Evolutionary conservation across 2,888 invertebrate genomes (phyloP).

Genomic region (Pecten maximus): DNA sequence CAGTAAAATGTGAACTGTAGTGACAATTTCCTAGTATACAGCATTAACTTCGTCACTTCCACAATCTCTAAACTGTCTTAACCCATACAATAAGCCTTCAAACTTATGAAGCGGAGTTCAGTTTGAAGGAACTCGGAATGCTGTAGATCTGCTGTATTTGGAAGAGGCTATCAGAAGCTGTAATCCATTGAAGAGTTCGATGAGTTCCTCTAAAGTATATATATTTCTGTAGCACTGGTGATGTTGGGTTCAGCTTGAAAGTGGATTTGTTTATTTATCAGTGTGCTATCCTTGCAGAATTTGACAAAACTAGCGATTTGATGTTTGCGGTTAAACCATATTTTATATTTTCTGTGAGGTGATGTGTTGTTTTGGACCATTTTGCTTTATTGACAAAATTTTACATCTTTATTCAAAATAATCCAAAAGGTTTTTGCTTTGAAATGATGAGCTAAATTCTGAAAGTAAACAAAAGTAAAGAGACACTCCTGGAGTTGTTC

Average conservation of each 20-base stretch:
- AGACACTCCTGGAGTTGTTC: background rate
- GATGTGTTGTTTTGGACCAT: background rate
- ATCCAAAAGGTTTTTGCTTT: background rate
- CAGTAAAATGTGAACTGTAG: background rate
- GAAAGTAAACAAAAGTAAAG: background rate
- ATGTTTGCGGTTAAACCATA: background rate
- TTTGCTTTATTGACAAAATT: conserved; percentile 20
- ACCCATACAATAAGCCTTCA: background rate
- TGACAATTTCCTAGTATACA: background rate
- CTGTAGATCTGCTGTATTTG: background rate
- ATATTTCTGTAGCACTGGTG: background rate
- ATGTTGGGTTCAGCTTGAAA: background rate
- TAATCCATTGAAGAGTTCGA: background rate
- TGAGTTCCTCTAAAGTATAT: background rate
- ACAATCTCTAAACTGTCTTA: background rate
- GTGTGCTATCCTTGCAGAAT: conserved; percentile 29
- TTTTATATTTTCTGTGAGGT: background rate
- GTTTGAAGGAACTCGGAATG: background rate
- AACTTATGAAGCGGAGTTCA: background rate
- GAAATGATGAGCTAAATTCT: background rate
- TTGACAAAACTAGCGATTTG: background rate
- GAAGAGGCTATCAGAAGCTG: background rate
- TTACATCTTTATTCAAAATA: background rate
- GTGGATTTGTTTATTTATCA: background rate
- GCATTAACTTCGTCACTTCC: background rate